Base-by-base conservation (phyloP, 2,797 vertebrate genomes). In the Fistularia tabacaria region DNA sequence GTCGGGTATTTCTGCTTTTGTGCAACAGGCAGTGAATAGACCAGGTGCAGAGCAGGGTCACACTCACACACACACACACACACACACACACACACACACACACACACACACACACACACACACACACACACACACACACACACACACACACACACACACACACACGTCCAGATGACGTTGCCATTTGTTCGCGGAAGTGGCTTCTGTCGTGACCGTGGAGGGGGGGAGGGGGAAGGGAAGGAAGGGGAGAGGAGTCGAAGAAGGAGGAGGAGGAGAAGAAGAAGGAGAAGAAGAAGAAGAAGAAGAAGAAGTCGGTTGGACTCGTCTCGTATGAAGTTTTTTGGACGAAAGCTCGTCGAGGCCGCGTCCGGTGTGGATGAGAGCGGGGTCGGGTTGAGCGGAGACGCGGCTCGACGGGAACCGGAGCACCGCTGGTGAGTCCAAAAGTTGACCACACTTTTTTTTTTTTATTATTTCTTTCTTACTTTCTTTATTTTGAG, bases 111-210 rank as follows among this genome's bases (percentile, higher is more conserved):
- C 38, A 36, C 37, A 38, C 36, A 56, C 37, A 11, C n/a, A 13
- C 7, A 12, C 14, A 14, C 42, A 38, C 86, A 73, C 25, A 12
- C 48, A 53, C 9, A 12, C 48, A 53, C 9, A 37, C 36, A 7
- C 36, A 37, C 48, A 10, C 37, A 51, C 38, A 36, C 37, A 38
- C 36, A 56, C 37, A 11, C n/a, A 13, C 7, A 12, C 14, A 14
- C 42, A 38, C 86, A 73, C 25, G 25, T 25, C 25, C 25, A 25
- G 81, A 85, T 92, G 91, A 92, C 89, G 89, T 87, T 76, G 71
- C 62, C 82, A 71, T 76, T 79, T 83, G 85, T 87, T 91, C 89
- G 71, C 90, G 91, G 90, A 92, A 92, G 90, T 91, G 75, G 80
- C 81, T 81, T 85, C 74, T 85, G 83, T 87, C 81, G 87, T 86